Base-by-base conservation (phyloP, 2,888 invertebrate species). In the Euzophera pinguis region DNA sequence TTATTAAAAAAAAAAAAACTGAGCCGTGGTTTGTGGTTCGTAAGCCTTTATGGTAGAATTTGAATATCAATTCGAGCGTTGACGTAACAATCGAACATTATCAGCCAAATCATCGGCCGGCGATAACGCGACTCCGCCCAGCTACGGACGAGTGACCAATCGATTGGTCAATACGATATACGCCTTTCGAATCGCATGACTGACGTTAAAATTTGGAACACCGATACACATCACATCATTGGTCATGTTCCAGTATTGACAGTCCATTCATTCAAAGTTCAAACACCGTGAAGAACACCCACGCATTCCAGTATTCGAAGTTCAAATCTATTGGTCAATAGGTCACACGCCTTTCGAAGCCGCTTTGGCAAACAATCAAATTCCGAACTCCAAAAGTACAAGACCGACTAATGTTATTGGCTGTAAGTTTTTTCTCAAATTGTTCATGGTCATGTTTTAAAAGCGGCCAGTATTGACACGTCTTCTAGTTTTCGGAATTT, bases 91-190 rank as follows among this genome's bases (percentile, higher is more conserved):
- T 49, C 49, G 22, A 52, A 51, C 52, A 50, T 57, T 71, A 71
- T 71, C 71, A 64, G 60, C 62, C 41, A 51, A 56, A 59, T 63
- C 63, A 71, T 71, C 71, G 69, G 63, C 52, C 55, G 56, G 54
- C 71, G 71, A 85, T 85, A 86, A 74, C 62, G 62, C 54, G 67
- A 73, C 86, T 72, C 84, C 87, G 85, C 86, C 88, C 78, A 71
- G 68, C 63, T 55, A 62, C 88, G 88, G 85, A 87, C 88, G 75
- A 50, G 71, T 79, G 69, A 68, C 68, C 80, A 71, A 88, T 88
- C 80, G 82, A 85, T 84, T 70, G 82, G 81, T 81, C 85, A 81
- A 74, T 72, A 73, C 74, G 65, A 51, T 42, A 42, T 35, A 71
- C 78, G 80, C 78, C 75, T 73, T 65, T 63, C 66, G 53, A 55